Percentiles rank a stretch among this genome's conserved stretches.
Conservation (phyloP, 2,888 invertebrate species). For the Caenorhabditis auriculariae region DNA sequence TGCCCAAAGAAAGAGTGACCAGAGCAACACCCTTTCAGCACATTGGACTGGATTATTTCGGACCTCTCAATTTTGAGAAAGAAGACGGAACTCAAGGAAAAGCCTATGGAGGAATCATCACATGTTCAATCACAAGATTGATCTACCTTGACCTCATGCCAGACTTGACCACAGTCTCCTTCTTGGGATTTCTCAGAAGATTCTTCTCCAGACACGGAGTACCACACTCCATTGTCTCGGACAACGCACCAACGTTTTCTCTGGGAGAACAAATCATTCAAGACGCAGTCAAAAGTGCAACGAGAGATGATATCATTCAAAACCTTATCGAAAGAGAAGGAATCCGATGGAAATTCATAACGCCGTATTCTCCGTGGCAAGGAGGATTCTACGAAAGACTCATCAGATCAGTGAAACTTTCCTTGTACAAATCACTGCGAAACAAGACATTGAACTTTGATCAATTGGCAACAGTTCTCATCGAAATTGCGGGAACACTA, state of each 20-base stretch:
- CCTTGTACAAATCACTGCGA: constrained; percentile 6
- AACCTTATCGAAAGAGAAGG: background rate
- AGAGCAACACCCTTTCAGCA: constrained; percentile 52
- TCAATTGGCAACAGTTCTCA: constrained; percentile 3
- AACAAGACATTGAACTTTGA: background rate
- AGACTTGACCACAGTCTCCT: constrained; percentile 48
- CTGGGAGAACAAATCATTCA: constrained; percentile 52
- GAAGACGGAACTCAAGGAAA: constrained; percentile 12
- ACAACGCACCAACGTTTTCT: constrained; percentile 65
- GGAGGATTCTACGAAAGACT: constrained; percentile 16
- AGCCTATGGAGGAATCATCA: constrained; percentile 63
- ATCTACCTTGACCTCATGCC: constrained; percentile 63
- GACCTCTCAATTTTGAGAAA: too few species aligned
- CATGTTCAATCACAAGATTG: constrained; percentile 64
- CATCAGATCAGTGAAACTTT: constrained; percentile 4
- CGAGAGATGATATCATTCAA: background rate
- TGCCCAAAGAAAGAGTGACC: constrained; percentile 10
- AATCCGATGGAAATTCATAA: constrained; percentile 5
- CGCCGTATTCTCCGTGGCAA: constrained; percentile 14
- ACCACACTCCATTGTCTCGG: constrained; percentile 53
- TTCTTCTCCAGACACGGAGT: constrained; percentile 62
- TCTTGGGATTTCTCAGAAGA: constrained; percentile 47
- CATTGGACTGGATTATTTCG: constrained; percentile 63
- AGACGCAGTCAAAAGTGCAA: background rate
- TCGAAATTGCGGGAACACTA: constrained; percentile 8